These are phyloP conservation scores for Bradypus variegatus DNA, from an alignment of 2,797 vertebrate genomes.

Conservation along the genomic window DNA sequence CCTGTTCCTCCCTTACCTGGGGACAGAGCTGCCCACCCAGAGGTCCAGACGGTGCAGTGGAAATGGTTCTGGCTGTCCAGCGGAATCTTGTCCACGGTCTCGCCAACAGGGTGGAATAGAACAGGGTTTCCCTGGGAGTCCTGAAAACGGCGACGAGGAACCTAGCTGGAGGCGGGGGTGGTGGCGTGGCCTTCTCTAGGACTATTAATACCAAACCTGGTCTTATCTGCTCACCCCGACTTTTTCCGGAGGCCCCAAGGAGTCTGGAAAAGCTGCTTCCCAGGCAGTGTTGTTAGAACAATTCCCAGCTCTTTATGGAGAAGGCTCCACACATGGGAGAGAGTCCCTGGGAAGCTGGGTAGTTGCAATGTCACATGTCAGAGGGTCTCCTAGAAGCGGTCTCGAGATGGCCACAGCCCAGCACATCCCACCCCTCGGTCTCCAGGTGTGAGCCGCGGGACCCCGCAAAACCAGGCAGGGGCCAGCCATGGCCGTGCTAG, in stretches of 20 bases:
- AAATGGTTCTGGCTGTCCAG: no score
- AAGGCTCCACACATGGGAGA: no score
- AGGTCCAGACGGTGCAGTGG: not conserved
- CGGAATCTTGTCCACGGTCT: not conserved
- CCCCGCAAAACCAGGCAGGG: not conserved
- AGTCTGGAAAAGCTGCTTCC: fast-evolving
- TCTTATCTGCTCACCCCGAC: not conserved
- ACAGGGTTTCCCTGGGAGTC: not conserved
- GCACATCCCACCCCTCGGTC: not conserved
- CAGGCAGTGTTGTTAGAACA: not conserved
- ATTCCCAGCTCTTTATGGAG: fast-evolving
- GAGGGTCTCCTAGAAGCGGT: not conserved
- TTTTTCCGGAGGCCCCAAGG: not conserved
- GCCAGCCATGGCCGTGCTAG: fast-evolving
- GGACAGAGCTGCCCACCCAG: fast-evolving
- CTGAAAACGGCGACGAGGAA: not conserved
- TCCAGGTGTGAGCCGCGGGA: not conserved
- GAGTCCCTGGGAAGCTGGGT: no score
- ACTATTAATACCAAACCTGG: fast-evolving
- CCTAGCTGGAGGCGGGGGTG: not conserved
- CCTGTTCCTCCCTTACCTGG: fast-evolving
- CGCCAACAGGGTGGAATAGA: no score
- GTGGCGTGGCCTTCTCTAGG: not conserved
- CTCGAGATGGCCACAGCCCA: not conserved
- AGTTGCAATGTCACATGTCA: fast-evolving